Evolutionary conservation across 1,140 invertebrate genomes (phyloP).

Genomic region (Drosophila micromelanica): DNA sequence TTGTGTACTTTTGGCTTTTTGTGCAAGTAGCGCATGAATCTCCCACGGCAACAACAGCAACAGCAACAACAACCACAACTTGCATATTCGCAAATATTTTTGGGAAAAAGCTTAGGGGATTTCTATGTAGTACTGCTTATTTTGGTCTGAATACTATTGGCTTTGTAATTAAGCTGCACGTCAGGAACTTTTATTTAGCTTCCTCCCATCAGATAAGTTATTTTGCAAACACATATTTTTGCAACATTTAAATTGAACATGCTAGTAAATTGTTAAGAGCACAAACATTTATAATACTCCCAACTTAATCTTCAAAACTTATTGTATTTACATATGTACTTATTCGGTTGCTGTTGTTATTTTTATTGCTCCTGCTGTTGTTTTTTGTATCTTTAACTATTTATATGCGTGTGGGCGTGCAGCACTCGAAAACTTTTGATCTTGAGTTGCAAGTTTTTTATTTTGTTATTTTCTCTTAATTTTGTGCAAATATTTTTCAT

Average conservation of each 20-base stretch:
- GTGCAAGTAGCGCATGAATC: conserved; percentile 19
- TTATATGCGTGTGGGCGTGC: conserved; percentile 43
- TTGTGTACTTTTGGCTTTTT: conserved; percentile 47
- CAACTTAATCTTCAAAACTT: conserved; percentile 70
- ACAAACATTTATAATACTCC: conserved; percentile 53
- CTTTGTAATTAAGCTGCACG: conserved; percentile 60
- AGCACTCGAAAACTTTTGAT: conserved; percentile 71
- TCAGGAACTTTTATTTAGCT: neutral
- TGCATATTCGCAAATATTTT: conserved; percentile 24
- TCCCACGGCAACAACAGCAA: conserved; percentile 13
- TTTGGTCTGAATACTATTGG: conserved; percentile 28
- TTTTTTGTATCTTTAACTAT: conserved; percentile 60
- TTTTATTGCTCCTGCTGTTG: conserved; percentile 29
- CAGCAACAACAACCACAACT: conserved; percentile 12
- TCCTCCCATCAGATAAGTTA: conserved; percentile 27
- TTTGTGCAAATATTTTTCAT: conserved; percentile 67
- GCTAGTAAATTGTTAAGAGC: conserved; percentile 51
- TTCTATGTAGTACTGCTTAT: conserved; percentile 59
- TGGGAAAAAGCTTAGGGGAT: conserved; percentile 11
- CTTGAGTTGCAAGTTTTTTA: conserved; percentile 45
- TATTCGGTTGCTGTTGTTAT: conserved; percentile 30
- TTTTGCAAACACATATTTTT: conserved; percentile 33
- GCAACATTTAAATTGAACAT: conserved; percentile 55
- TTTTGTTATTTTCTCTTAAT: conserved; percentile 1
- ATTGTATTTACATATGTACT: neutral